Evolutionary conservation across 2,888 invertebrate genomes (phyloP).

Genomic region (Lottia scabra): DNA sequence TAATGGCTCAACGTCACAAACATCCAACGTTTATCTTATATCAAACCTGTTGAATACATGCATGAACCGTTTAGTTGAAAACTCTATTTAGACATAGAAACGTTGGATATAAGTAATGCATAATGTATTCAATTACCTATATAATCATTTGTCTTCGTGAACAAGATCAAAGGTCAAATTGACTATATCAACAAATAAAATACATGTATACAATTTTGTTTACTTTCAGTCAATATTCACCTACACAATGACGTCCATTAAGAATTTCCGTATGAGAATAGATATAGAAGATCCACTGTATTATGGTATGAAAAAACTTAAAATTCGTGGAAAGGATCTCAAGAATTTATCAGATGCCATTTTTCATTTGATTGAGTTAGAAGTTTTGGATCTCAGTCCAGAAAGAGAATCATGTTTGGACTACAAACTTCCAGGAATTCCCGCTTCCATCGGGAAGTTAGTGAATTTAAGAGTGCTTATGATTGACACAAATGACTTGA

Average conservation of each 20-base stretch:
- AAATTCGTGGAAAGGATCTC: constrained; percentile 63
- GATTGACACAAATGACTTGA: constrained; percentile 67
- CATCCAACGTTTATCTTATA: too few relatives aligned
- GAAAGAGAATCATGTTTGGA: constrained; percentile 66
- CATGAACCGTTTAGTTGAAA: too few relatives aligned
- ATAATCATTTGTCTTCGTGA: too few relatives aligned
- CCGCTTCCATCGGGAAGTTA: constrained; percentile 58
- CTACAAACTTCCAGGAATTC: constrained; percentile 60
- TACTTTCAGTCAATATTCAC: too few relatives aligned
- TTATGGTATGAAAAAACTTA: constrained; percentile 60
- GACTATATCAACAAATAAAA: too few relatives aligned
- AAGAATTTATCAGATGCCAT: constrained; percentile 55
- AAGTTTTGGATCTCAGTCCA: constrained; percentile 67
- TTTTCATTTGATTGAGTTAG: constrained; percentile 64
- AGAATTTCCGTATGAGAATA: constrained; percentile 52
- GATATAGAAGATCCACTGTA: constrained; percentile 60
- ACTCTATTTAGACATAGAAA: too few relatives aligned
- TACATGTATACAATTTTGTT: too few relatives aligned
- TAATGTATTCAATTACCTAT: too few relatives aligned
- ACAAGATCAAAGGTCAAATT: too few relatives aligned
- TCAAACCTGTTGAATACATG: too few relatives aligned
- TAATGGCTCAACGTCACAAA: too few relatives aligned
- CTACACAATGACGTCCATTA: constrained; percentile 18
- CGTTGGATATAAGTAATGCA: too few relatives aligned
- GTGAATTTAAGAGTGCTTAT: constrained; percentile 62